Conservation (phyloP, 2,797 vertebrate genomes). For the Gallirallus australis region DNA sequence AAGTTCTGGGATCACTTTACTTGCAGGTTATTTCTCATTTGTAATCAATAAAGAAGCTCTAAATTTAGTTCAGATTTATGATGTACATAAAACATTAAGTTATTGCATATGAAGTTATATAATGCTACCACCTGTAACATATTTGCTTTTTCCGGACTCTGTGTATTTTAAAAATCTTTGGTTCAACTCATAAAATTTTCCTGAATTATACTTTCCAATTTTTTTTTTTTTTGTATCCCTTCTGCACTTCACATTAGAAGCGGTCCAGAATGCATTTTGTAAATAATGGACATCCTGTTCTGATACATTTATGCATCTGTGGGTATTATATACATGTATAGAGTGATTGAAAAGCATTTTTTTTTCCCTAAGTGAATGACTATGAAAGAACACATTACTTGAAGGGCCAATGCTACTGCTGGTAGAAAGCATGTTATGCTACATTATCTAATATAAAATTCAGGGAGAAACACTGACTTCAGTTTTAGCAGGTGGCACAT, state of each 20-base stretch:
- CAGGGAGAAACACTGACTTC: conserved; percentile 7
- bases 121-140: conserved; percentile 65
- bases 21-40: conserved; percentile 55
- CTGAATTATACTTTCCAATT: conserved; percentile 22
- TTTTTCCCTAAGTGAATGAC: not conserved
- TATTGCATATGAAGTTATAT: conserved; percentile 58
- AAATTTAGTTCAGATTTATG: conserved; percentile 64
- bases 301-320: not conserved
- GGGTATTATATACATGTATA: not conserved
- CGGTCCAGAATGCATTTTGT: conserved; percentile 23
- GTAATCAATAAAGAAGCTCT: conserved; percentile 56
- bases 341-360: not conserved
- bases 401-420: not conserved
- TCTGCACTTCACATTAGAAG: conserved; percentile 41
- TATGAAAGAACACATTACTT: not conserved
- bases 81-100: conserved; percentile 67
- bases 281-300: conserved; percentile 5
- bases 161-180: conserved; percentile 61
- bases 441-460: conserved; percentile 12
- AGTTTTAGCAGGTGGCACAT: not conserved
- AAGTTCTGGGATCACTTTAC: conserved; percentile 54
- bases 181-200: conserved; percentile 58
- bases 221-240: not conserved
- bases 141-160: conserved; percentile 70
- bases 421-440: not conserved